phyloP scores from a whole-genome alignment of 2,113 vertebrate genomes.

The Lepus timidus region DNA sequence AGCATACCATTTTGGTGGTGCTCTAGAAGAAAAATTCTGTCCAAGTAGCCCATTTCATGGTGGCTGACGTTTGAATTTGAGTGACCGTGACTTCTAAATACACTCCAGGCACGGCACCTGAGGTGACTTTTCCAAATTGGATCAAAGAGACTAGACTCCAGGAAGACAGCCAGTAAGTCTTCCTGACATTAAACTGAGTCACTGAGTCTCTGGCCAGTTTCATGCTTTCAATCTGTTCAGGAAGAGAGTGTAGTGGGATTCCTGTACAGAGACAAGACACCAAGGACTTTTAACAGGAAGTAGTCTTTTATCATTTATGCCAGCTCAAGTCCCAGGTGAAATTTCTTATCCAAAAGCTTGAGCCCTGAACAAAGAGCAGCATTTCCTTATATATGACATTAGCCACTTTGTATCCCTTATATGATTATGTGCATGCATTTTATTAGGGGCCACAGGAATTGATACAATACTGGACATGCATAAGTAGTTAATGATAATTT shows the following conservation, averaged over 20 bases:
- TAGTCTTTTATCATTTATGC: no score
- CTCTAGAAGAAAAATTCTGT: slow-evolving; percentile 11
- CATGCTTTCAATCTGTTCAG: background rate
- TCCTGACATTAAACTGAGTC: background rate
- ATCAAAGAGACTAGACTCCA: background rate
- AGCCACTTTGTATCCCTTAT: no score
- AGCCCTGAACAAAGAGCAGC: no score
- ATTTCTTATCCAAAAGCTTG: no score
- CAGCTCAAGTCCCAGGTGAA: no score
- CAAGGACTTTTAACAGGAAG: no score
- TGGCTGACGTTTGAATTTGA: background rate
- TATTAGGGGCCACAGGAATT: no score
- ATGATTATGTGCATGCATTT: no score
- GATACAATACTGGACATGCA: no score
- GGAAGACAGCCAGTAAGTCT: background rate
- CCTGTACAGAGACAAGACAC: no score
- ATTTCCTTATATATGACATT: no score
- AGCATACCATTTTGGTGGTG: background rate
- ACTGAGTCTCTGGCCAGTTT: background rate
- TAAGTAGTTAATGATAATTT: no score
- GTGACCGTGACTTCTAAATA: slow-evolving; percentile 1
- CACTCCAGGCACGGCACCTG: background rate
- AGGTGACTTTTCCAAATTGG: slow-evolving; percentile 35
- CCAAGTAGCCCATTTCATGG: background rate
- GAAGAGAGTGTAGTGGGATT: background rate